Evolutionary conservation across 1,140 invertebrate genomes (phyloP).

Genomic region (Orius insidiosus): DNA sequence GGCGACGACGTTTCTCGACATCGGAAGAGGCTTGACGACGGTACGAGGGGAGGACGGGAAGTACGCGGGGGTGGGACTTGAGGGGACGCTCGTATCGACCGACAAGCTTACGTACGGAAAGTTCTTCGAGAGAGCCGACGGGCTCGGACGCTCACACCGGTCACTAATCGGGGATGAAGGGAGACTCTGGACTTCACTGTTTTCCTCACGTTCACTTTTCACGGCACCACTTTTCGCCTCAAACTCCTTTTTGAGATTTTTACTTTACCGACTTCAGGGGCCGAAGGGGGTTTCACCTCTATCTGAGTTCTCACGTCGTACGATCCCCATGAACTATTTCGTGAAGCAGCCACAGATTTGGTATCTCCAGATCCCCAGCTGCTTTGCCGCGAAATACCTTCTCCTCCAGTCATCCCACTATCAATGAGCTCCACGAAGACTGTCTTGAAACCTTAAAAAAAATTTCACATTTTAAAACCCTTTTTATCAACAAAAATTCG

Average conservation of each 20-base stretch:
- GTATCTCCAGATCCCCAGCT: slow-evolving; percentile 64
- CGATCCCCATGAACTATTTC: slow-evolving; percentile 57
- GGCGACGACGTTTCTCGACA: slow-evolving; percentile 32
- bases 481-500: background rate
- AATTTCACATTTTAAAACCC: background rate
- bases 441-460: slow-evolving; percentile 29
- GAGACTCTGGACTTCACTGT: slow-evolving; percentile 26
- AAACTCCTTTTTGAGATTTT: slow-evolving; percentile 69
- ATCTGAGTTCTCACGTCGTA: slow-evolving; percentile 36
- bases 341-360: slow-evolving; percentile 28
- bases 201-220: slow-evolving; percentile 4
- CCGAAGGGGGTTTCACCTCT: slow-evolving; percentile 34
- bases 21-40: slow-evolving; percentile 11
- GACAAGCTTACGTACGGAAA: slow-evolving; percentile 54
- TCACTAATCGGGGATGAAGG: slow-evolving; percentile 39
- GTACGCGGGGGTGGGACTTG: slow-evolving; percentile 10
- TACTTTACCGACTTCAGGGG: slow-evolving; percentile 47
- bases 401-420: slow-evolving; percentile 45
- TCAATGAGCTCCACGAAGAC: slow-evolving; percentile 64
- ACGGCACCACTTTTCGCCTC: slow-evolving; percentile 41
- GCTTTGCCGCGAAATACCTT: slow-evolving; percentile 52
- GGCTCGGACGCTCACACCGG: slow-evolving; percentile 25
- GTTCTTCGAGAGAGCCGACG: slow-evolving; percentile 34
- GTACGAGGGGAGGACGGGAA: slow-evolving; percentile 9
- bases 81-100: slow-evolving; percentile 40